Conservation (phyloP, 2,113 vertebrate species). For the Grammomys surdaster region DNA sequence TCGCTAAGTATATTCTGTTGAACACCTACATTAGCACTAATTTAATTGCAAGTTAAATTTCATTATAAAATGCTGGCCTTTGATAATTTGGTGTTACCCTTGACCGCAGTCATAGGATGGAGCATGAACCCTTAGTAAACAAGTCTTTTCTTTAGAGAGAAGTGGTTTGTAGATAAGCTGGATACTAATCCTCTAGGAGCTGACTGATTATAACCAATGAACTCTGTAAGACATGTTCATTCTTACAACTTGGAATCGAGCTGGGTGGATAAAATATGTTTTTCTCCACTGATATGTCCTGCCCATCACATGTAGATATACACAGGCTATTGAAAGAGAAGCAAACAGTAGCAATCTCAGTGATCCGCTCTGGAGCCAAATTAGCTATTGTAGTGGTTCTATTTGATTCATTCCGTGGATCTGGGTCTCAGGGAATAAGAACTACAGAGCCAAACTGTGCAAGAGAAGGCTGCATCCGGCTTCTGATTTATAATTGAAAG, state of each 20-base stretch:
- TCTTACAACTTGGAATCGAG: background rate
- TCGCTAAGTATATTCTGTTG: slow-evolving; percentile 67
- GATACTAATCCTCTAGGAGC: background rate
- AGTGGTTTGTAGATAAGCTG: background rate
- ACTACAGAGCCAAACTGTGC: background rate
- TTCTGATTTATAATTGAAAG: background rate
- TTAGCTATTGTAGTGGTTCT: background rate
- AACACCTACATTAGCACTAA: slow-evolving; percentile 71
- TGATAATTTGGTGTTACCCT: slow-evolving; percentile 14
- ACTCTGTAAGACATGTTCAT: background rate
- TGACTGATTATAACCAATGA: background rate
- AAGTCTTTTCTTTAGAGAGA: slow-evolving; percentile 8
- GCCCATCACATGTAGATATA: background rate
- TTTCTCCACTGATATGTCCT: background rate
- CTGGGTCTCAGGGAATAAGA: background rate
- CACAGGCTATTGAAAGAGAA: background rate
- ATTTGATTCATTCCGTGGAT: background rate
- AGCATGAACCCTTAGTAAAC: background rate
- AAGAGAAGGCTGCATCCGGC: accelerated
- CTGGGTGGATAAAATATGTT: background rate
- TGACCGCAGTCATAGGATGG: slow-evolving; percentile 25
- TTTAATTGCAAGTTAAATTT: slow-evolving; percentile 73
- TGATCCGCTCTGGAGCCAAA: background rate
- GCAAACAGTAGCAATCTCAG: accelerated
- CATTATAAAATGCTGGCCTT: slow-evolving; percentile 65